Conservation (phyloP, 2,113 vertebrate genomes). For the Dasyprocta punctata region DNA sequence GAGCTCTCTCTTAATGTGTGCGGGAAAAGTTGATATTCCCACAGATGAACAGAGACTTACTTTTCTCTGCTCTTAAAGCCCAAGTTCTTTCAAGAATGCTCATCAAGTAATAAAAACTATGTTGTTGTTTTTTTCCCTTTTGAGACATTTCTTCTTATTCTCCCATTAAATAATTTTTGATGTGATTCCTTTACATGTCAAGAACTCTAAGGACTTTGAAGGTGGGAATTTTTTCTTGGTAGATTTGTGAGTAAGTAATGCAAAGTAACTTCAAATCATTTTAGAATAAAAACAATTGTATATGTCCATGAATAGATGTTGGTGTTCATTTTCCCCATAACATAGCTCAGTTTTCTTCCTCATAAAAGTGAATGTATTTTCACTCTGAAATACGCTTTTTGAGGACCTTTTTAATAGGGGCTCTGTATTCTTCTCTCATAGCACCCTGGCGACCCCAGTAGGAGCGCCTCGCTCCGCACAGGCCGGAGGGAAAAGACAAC, state of each 20-base stretch:
- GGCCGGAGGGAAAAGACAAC: neutral
- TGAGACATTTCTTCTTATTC: neutral
- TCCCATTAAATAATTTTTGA: neutral
- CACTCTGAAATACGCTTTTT: neutral
- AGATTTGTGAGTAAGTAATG: neutral
- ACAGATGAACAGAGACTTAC: neutral
- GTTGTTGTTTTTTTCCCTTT: neutral
- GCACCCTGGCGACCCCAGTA: too few relatives aligned
- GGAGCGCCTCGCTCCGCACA: neutral
- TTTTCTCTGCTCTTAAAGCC: neutral
- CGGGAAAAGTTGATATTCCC: neutral
- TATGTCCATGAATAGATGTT: neutral
- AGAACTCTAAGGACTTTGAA: conserved; percentile 4
- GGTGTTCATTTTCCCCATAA: neutral
- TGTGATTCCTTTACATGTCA: neutral
- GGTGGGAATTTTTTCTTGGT: neutral
- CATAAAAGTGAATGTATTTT: neutral
- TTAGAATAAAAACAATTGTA: neutral
- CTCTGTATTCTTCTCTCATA: neutral
- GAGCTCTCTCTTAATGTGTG: neutral
- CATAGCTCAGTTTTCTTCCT: neutral
- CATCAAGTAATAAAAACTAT: neutral
- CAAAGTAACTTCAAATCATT: conserved; percentile 25
- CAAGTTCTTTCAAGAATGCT: conserved; percentile 3
- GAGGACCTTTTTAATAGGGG: neutral